Percentiles rank a stretch among this genome's conserved stretches.
phyloP scores from a whole-genome alignment of 2,797 vertebrate genomes.

The Acanthiza pusilla region DNA sequence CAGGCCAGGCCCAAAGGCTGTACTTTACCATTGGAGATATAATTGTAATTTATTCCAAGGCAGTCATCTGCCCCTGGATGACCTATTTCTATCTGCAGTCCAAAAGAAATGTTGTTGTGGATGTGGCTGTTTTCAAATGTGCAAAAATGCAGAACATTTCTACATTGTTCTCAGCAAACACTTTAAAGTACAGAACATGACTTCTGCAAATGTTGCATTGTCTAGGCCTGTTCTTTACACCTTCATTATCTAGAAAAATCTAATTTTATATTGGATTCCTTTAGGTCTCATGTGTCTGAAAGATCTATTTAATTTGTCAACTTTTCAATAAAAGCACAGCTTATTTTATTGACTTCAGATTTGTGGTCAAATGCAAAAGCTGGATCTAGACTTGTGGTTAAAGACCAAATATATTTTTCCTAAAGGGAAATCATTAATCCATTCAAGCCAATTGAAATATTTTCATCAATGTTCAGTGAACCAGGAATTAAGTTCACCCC shows the following conservation, averaged over 20 bases:
- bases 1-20: not conserved
- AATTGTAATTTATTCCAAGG: not conserved
- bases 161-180: not conserved
- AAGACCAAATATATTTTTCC: not conserved
- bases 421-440: not conserved
- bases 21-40: not conserved
- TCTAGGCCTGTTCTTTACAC: not conserved
- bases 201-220: not conserved
- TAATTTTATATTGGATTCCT: not conserved
- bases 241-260: not conserved
- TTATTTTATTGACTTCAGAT: not conserved
- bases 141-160: not conserved
- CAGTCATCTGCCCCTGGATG: not conserved
- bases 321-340: not conserved
- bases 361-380: not conserved
- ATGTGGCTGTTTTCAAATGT: not conserved
- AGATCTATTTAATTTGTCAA: not conserved
- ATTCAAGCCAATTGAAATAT: not conserved
- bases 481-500: not conserved
- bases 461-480: not conserved
- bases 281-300: not conserved
- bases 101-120: not conserved
- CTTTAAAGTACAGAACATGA: not conserved
- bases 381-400: not conserved
- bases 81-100: not conserved